A percentile compares a stretch with the other conserved stretches of the same genome.
These are phyloP conservation scores for Proteles cristata DNA, from an alignment of 2,113 vertebrate genomes.

Conservation along the genomic window DNA sequence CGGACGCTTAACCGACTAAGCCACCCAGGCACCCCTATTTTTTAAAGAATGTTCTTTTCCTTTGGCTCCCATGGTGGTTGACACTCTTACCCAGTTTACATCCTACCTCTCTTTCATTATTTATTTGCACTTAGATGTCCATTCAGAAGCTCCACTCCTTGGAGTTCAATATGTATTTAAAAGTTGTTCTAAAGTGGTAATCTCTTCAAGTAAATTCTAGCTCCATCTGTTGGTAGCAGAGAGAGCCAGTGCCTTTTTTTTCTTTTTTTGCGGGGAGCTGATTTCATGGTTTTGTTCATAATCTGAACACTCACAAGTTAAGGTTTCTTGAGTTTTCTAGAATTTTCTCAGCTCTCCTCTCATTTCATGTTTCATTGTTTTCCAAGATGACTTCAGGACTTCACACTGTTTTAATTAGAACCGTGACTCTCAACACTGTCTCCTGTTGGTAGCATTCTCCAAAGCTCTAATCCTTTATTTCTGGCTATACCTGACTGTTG, in stretches of 20 bases:
- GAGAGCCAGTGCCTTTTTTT: not conserved
- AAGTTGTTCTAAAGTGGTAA: not conserved
- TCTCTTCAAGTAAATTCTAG: not conserved
- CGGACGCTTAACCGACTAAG: too few species aligned
- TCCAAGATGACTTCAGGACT: not conserved
- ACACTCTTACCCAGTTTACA: not conserved
- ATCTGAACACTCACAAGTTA: not conserved
- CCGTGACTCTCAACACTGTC: not conserved
- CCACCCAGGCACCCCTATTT: not conserved
- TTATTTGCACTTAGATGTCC: not conserved
- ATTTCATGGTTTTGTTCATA: slow-evolving; percentile 6
- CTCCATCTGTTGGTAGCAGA: slow-evolving; percentile 11
- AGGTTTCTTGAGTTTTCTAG: slow-evolving; percentile 33
- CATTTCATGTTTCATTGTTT: not conserved
- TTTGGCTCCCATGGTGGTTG: not conserved
- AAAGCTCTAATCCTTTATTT: not conserved
- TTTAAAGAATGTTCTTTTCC: not conserved
- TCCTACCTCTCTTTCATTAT: not conserved
- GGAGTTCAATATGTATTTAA: not conserved
- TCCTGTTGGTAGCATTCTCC: not conserved
- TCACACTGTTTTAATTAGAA: not conserved
- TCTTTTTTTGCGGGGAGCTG: not conserved
- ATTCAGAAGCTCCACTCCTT: slow-evolving; percentile 13
- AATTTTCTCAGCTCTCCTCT: not conserved
- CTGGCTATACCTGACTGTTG: not conserved